Conservation (phyloP, 2,113 vertebrate genomes). For the Argyrosomus japonicus region DNA sequence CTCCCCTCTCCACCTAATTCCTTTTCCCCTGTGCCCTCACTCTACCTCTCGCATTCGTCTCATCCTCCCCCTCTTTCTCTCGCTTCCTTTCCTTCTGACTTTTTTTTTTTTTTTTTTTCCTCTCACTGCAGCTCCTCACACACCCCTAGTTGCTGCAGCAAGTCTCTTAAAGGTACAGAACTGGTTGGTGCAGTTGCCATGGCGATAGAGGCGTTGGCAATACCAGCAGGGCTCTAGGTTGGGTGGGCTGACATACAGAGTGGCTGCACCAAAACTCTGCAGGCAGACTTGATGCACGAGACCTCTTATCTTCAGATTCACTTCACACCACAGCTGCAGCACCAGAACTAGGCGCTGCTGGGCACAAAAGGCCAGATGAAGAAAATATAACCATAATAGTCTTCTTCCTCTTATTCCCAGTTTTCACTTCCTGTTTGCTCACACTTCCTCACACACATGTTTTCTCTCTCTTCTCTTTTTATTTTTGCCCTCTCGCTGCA, state of each 20-base stretch:
- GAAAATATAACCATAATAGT: not conserved
- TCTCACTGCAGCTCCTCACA: constrained; percentile 71
- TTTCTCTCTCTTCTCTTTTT: not conserved
- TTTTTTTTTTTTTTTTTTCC: constrained; percentile 51
- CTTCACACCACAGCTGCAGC: not conserved
- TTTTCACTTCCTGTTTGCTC: constrained; percentile 1
- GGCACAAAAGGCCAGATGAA: not conserved
- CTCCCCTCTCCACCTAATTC: constrained; percentile 47
- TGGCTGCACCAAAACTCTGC: constrained; percentile 53
- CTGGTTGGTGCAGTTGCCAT: constrained; percentile 72
- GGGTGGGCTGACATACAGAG: constrained; percentile 26
- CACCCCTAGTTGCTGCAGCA: constrained; percentile 79
- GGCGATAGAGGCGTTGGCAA: constrained; percentile 66
- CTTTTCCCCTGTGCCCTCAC: constrained; percentile 43
- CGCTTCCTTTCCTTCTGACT: constrained; percentile 51
- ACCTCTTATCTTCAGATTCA: not conserved
- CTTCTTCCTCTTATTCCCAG: not conserved
- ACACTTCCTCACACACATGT: not conserved
- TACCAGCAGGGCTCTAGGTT: constrained; percentile 54
- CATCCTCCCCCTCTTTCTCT: constrained; percentile 50
- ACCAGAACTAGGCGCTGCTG: not conserved
- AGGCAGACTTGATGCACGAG: constrained; percentile 13
- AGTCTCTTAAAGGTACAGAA: constrained; percentile 82
- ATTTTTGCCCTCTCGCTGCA: constrained; percentile 67
- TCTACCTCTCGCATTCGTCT: constrained; percentile 57